A percentile compares a stretch with the other conserved stretches of the same genome.
Evolutionary conservation across 2,888 invertebrate species (phyloP).

Genomic region (Hypena proboscidalis): DNA sequence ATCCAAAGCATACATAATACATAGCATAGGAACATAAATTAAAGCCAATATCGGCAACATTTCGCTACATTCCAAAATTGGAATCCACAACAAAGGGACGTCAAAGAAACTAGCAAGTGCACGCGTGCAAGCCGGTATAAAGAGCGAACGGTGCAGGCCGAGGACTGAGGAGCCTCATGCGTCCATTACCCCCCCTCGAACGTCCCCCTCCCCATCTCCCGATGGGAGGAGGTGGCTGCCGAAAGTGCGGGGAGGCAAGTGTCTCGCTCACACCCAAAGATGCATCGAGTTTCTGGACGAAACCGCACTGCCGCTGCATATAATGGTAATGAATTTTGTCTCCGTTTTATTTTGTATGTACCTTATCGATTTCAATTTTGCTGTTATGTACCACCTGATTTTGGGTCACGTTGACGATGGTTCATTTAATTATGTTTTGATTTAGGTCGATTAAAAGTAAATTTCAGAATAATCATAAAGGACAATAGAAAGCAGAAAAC

Average conservation of each 20-base stretch:
- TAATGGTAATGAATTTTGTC: slow-evolving; percentile 78
- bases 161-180: slow-evolving; percentile 79
- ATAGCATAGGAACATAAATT: slow-evolving; percentile 30
- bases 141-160: slow-evolving; percentile 75
- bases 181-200: slow-evolving; percentile 82
- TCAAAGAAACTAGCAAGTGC: slow-evolving; percentile 83
- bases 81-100: slow-evolving; percentile 80
- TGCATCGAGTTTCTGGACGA: slow-evolving; percentile 81
- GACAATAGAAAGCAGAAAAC: no score
- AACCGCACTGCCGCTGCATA: slow-evolving; percentile 74
- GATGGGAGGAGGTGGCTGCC: slow-evolving; percentile 60
- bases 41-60: slow-evolving; percentile 49
- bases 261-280: slow-evolving; percentile 79
- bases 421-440: no score
- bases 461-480: no score
- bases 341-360: slow-evolving; percentile 52
- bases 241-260: slow-evolving; percentile 66
- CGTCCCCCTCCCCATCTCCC: no score
- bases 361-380: slow-evolving; percentile 34
- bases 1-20: not conserved
- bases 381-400: not conserved
- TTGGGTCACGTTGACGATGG: no score
- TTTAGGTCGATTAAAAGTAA: no score
- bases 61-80: slow-evolving; percentile 72
- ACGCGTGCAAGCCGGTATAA: slow-evolving; percentile 80